Base-by-base conservation (phyloP, 2,888 invertebrate genomes). In the Lepidochitona cinerea region DNA sequence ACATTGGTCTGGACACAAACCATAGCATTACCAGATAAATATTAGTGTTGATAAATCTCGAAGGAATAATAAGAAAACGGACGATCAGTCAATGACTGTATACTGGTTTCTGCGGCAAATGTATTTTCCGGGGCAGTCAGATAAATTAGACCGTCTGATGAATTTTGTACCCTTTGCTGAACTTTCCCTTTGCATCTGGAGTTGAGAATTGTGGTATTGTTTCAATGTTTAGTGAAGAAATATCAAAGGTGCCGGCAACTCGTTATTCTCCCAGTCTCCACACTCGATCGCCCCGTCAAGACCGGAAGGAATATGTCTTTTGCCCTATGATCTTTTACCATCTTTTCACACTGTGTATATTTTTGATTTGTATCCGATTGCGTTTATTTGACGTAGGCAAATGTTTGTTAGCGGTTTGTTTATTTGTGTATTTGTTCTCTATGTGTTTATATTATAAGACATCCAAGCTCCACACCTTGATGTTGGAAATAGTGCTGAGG, bases 281-380 rank as follows among this genome's bases (percentile, higher is more conserved):
- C 23, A 49, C 49, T 49, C 49, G 49, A 23, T 49, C 18, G 23
- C 49, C 18, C 49, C 18, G 23, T n/a, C 49, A 18, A 49, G 2
- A 23, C 49, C 2, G 49, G 49, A 49, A n/a, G n/a, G 18, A 49
- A 18, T 23, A 49, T n/a, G n/a, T 18, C n/a, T 49, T n/a, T 23
- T 23, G 49, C 59, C 32, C 59, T 59, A n/a, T 4, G 59, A 59
- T 59, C 59, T 59, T 29, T 23, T 59, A 12, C 12, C 14, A 4
- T 2, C 29, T 14, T 59, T 23, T 29, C 59, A 59, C 59, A 59
- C 29, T 23, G 14, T 59, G 59, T 59, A 59, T 59, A 59, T 59
- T 59, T 59, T 29, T 59, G 59, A 59, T 29, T n/a, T 59, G 59
- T 59, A 59, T 59, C 59, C 18, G 59, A 59, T 59, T 59, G 59